Evolutionary conservation across 2,113 vertebrate species (phyloP).

Genomic region (Eurypyga helias): DNA sequence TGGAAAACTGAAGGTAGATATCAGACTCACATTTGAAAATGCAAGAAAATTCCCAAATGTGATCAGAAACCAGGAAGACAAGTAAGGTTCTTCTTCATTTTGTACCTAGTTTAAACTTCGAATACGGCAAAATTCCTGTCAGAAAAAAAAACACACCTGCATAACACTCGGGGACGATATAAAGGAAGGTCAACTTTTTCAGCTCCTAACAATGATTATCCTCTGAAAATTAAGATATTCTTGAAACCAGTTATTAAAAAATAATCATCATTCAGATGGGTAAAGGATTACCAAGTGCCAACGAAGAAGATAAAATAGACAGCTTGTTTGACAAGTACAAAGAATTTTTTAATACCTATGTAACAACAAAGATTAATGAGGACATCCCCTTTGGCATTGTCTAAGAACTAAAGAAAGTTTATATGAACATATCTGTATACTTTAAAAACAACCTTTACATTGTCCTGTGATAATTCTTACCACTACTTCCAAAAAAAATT

Average conservation of each 20-base stretch:
- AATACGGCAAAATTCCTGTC: neutral
- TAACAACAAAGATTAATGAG: neutral
- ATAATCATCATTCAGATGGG: neutral
- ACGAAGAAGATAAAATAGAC: neutral
- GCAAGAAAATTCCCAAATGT: neutral
- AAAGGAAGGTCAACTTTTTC: neutral
- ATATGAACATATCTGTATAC: neutral
- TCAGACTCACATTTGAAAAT: neutral
- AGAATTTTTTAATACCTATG: neutral
- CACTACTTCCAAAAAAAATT: neutral
- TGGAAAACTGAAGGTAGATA: neutral
- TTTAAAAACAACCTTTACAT: neutral
- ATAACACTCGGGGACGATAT: neutral
- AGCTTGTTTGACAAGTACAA: neutral
- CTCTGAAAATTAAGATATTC: neutral
- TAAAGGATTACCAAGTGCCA: neutral
- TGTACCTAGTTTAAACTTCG: neutral
- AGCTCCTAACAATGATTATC: neutral
- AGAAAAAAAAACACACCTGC: neutral
- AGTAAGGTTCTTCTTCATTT: neutral
- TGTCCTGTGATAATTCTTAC: neutral
- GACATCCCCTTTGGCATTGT: neutral
- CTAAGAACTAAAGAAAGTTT: neutral
- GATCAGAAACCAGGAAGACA: neutral
- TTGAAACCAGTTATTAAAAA: neutral